Conservation (phyloP, 2,797 vertebrate genomes). For the Siniperca scherzeri region DNA sequence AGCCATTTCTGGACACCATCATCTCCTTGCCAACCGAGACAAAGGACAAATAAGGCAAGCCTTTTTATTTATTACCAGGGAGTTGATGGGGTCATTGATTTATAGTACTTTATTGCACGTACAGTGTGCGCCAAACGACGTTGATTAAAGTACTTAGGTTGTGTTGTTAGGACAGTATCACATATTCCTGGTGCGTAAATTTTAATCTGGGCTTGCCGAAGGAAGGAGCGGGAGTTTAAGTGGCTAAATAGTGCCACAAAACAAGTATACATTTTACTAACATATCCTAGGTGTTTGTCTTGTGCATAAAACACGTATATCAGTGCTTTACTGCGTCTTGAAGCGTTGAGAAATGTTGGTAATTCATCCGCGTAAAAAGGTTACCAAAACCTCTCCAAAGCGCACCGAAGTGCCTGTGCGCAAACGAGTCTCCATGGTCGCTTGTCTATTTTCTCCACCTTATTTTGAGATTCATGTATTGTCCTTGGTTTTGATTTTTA, state of each 20-base stretch:
- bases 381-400: slow-evolving; percentile 76
- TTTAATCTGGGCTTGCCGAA: slow-evolving; percentile 38
- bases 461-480: background rate
- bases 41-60: slow-evolving; percentile 71
- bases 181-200: slow-evolving; percentile 83
- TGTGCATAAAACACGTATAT: background rate
- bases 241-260: background rate
- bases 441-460: background rate
- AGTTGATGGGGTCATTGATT: slow-evolving; percentile 68
- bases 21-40: slow-evolving; percentile 86
- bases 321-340: background rate
- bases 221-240: slow-evolving; percentile 8
- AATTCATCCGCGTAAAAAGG: slow-evolving; percentile 82
- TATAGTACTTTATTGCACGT: slow-evolving; percentile 67
- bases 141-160: slow-evolving; percentile 51
- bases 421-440: slow-evolving; percentile 31
- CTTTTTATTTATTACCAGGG: slow-evolving; percentile 76
- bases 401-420: slow-evolving; percentile 74
- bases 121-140: slow-evolving; percentile 58
- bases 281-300: slow-evolving; percentile 1
- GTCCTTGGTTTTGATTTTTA: background rate
- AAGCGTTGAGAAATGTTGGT: slow-evolving; percentile 19
- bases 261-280: background rate
- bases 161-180: slow-evolving; percentile 27
- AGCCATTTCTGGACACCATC: slow-evolving; percentile 82